Evolutionary conservation across 2,797 vertebrate species (phyloP), one percentile per base, ranked within the genome.

Genomic region (Hyperoplus immaculatus): DNA sequence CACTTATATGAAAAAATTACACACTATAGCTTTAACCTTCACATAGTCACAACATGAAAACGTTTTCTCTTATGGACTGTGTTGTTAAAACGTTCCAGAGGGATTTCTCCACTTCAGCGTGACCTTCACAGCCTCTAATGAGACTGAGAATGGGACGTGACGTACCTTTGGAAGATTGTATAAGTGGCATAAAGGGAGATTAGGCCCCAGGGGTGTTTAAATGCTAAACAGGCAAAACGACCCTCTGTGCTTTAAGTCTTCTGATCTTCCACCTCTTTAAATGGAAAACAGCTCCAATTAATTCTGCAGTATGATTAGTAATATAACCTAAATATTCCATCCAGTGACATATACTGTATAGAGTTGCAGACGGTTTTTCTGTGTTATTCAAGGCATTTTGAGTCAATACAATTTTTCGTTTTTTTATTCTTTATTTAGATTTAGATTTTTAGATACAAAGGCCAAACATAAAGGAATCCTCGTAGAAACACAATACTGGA

Each of bases 201-300:
- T 78, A 82, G 68, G 78, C 79, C 90, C 80, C 77, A 5, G 61
- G 85, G 89, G 81, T 11, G 68, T 70, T 83, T 63, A 86, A 92
- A 94, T 93, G 92, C 91, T 92, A 92, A 94, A 89, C 85, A 92
- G 93, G 79, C 64, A 63, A 87, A 84, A 79, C 57, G 47, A 74
- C 78, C 83, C 83, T 89, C 74, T 15, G 77, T 59, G 71, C 82
- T 78, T 64, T 29, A 16, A 47, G 15, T 53, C 89, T 81, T 93
- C 92, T 90, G 91, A 93, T 90, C 88, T 82, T 76, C 78, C 70
- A 87, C 86, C 90, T 88, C 89, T 91, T 91, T 75, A 89, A 91
- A 93, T 92, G 90, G 87, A 92, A 93, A 93, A 84, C 86, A 73
- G 88, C 86, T 83, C 54, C 29, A 77, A 78, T 81, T 75, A 91